phyloP scores from a whole-genome alignment of 1,140 invertebrate species.

The Cydia strobilella region DNA sequence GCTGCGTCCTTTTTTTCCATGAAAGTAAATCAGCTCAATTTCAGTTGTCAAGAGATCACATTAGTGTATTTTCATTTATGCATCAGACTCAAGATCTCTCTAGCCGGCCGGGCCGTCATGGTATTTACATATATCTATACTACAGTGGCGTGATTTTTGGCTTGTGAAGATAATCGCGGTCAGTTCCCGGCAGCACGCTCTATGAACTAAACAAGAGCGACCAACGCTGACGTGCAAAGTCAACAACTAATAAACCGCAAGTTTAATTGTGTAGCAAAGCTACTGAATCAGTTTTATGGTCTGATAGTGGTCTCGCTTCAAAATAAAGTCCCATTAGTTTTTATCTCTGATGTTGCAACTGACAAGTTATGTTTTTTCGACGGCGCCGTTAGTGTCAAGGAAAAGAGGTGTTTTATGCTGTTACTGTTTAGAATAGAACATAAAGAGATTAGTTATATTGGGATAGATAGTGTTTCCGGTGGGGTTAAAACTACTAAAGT shows the following conservation, averaged over 20 bases:
- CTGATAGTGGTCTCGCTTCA: conserved; percentile 36
- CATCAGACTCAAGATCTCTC: too few species aligned
- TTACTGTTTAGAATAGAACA: conserved; percentile 50
- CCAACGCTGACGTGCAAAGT: conserved; percentile 16
- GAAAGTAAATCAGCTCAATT: too few species aligned
- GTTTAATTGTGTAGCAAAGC: conserved; percentile 22
- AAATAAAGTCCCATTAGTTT: conserved; percentile 55
- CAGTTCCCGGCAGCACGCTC: background rate
- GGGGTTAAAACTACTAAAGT: background rate
- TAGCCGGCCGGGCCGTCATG: too few species aligned
- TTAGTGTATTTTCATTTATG: background rate
- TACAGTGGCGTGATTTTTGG: too few species aligned
- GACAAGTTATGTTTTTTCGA: conserved; percentile 48
- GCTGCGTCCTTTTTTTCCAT: too few species aligned
- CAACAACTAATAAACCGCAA: conserved; percentile 26
- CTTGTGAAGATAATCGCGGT: background rate
- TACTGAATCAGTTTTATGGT: conserved; percentile 42
- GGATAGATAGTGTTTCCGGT: background rate
- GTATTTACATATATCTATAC: too few species aligned
- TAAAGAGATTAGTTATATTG: conserved; percentile 37
- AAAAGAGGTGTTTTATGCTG: conserved; percentile 45
- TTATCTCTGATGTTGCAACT: conserved; percentile 55
- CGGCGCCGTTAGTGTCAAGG: conserved; percentile 48
- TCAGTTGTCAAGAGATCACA: too few species aligned
- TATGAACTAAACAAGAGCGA: conserved; percentile 4